These are phyloP conservation scores for Cebus imitator DNA, from an alignment of 2,113 vertebrate species.

Conservation along the genomic window DNA sequence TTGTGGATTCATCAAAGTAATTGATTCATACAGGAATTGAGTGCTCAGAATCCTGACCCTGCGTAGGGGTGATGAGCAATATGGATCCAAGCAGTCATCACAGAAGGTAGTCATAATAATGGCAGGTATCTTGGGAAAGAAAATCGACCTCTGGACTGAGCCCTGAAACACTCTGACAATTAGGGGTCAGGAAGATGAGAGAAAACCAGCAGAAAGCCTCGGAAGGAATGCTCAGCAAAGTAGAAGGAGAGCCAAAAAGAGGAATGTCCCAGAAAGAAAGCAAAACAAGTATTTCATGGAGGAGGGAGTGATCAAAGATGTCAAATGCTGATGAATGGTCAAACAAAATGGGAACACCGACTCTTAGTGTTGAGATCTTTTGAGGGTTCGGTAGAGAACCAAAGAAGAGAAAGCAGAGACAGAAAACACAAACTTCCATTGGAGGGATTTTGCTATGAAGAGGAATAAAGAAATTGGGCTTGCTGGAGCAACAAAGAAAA, in stretches of 20 bases:
- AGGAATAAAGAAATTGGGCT: background rate
- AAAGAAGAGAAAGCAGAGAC: slow-evolving; percentile 2
- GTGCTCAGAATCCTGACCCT: background rate
- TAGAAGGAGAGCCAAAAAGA: background rate
- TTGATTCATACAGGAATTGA: no score
- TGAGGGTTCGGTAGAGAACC: background rate
- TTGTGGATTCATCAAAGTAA: background rate
- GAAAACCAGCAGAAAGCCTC: background rate
- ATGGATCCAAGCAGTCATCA: background rate
- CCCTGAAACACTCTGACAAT: background rate
- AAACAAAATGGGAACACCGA: background rate
- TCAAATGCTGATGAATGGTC: background rate
- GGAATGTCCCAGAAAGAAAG: background rate
- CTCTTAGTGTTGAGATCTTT: background rate
- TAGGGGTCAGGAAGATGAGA: background rate
- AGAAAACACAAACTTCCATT: background rate
- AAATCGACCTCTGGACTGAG: background rate
- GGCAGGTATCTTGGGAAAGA: background rate
- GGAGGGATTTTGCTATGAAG: background rate
- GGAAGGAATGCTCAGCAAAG: background rate
- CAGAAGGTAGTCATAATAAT: background rate
- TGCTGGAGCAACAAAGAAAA: no score
- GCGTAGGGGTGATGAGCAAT: background rate
- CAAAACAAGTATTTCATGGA: background rate
- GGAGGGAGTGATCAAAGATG: background rate